Conservation (phyloP, 1,140 invertebrate species). For the Drosophila orosa region DNA sequence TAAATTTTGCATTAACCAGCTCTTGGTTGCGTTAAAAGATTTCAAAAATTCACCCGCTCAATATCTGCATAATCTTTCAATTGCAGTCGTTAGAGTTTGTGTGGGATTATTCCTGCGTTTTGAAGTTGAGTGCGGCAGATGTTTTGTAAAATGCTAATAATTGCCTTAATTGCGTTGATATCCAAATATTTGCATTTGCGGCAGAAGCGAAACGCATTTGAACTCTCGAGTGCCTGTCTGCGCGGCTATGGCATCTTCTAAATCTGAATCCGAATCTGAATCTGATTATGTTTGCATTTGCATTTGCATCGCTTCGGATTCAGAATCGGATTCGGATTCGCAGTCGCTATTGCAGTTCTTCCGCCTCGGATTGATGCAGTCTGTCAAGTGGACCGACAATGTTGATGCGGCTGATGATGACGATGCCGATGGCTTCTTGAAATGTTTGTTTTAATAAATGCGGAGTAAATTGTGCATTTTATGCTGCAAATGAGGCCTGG, state of each 20-base stretch:
- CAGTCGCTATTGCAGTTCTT: conserved; percentile 37
- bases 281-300: conserved; percentile 57
- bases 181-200: conserved; percentile 52
- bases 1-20: conserved; percentile 41
- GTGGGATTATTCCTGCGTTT: conserved; percentile 24
- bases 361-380: conserved; percentile 38
- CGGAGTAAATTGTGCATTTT: conserved; percentile 72
- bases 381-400: conserved; percentile 46
- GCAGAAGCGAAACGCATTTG: conserved; percentile 49
- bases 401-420: conserved; percentile 33
- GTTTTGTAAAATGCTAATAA: conserved; percentile 56
- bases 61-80: conserved; percentile 47
- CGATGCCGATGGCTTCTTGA: conserved; percentile 41
- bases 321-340: conserved; percentile 1
- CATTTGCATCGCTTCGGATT: conserved; percentile 22
- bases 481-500: conserved; percentile 68
- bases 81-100: conserved; percentile 26
- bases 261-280: conserved; percentile 22
- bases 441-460: conserved; percentile 64
- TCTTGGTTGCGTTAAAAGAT: conserved; percentile 29
- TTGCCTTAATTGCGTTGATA: conserved; percentile 68
- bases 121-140: conserved; percentile 52
- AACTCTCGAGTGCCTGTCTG: conserved; percentile 62
- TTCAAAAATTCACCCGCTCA: conserved; percentile 4
- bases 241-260: conserved; percentile 28